Base-by-base conservation (phyloP, 2,113 vertebrate species). In the Chaetodon trifascialis region DNA sequence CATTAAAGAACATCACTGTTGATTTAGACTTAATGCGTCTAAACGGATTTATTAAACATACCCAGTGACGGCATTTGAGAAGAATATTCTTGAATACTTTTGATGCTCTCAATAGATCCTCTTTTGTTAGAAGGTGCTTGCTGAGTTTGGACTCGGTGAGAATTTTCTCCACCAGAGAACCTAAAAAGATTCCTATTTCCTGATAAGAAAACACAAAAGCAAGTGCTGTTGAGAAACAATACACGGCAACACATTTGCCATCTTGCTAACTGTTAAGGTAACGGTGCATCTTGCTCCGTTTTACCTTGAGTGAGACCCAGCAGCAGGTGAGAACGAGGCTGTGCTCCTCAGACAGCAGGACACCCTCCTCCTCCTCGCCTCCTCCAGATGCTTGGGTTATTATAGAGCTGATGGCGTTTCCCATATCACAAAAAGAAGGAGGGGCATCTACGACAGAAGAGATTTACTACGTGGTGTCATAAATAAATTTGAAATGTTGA, bases 291-390 rank as follows among this genome's bases (percentile, higher is more conserved):
- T n/a, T 36, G 4, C 65, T 44, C 40, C 44, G 58, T 19, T 40
- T 49, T 83, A 98, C 97, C 96, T 97, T 97, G 75, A 98, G 95
- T 0, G 97, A 96, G 47, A 98, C 96, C 97, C 97, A 98, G 92
- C 97, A 98, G 89, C 96, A 97, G 1, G 97, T 98, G 87, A 98
- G 94, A 56, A 98, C 93, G 59, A 97, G 94, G 85, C 92, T 95
- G 92, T 97, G 96, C 11, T 97, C 97, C 67, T 97, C 96, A 0
- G 97, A 96, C 4, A 98, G 91, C 69, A 98, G 93, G 60, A 97
- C 55, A 1, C 94, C 89, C 44, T 96, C 94, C 14, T 94, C 91
- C 0, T 21, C 84, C 1, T 2, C 74, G 8, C 83, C 89, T 40
- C 75, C 89, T 69, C 58, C 82, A 21, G 91, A 93, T 4, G 92